Percentiles rank a stretch among this genome's conserved stretches.
Conservation (phyloP, 2,797 vertebrate species). For the Setipinna tenuifilis region DNA sequence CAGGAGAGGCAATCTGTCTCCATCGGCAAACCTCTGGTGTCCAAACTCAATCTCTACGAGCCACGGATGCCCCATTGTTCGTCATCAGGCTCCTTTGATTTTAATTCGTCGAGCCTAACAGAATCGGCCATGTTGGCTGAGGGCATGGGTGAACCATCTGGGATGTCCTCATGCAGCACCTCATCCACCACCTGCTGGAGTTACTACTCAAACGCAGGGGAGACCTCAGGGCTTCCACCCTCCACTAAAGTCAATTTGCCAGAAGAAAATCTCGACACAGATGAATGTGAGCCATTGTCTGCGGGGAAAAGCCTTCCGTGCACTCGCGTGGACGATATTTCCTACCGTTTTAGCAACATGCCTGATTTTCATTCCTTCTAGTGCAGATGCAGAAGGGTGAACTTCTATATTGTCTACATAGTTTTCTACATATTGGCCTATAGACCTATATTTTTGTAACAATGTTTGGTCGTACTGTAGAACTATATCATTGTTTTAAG, state of each 20-base stretch:
- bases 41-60: conserved; percentile 83
- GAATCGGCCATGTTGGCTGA: conserved; percentile 61
- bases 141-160: not conserved
- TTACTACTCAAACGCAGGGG: conserved; percentile 38
- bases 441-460: not conserved
- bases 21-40: conserved; percentile 84
- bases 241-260: conserved; percentile 67
- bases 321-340: conserved; percentile 54
- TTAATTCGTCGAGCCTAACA: conserved; percentile 52
- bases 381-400: conserved; percentile 44
- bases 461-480: not conserved
- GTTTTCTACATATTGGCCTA: not conserved
- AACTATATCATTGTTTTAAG: not conserved
- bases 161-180: conserved; percentile 38
- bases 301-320: conserved; percentile 65
- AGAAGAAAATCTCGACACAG: conserved; percentile 69
- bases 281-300: conserved; percentile 54
- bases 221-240: not conserved
- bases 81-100: conserved; percentile 51
- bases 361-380: conserved; percentile 66
- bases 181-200: conserved; percentile 55
- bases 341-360: conserved; percentile 67
- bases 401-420: too few relatives aligned
- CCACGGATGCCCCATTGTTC: conserved; percentile 50
- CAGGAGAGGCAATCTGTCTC: conserved; percentile 72